Evolutionary conservation across 2,888 invertebrate genomes (phyloP), one percentile per base, ranked within the genome.

Genomic region (Melanophora roralis): DNA sequence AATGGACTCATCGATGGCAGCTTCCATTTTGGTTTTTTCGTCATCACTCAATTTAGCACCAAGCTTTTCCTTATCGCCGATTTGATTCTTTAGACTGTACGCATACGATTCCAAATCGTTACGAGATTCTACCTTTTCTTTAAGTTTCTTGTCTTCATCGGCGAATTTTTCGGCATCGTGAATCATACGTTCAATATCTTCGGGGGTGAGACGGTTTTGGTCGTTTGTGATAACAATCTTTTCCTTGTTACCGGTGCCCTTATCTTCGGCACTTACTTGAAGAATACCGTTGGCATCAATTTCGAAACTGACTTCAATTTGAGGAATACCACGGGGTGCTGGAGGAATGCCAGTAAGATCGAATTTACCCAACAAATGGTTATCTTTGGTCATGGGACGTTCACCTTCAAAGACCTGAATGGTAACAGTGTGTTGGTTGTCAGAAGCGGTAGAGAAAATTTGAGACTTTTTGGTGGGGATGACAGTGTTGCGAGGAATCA

Each of bases 391-490:
- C 99, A 99, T 98, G 27, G 99, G 98, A 86, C 99, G 95, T 91
- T 99, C 99, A 85, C 99, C 99, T 91, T 99, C 99, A 90, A 97
- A 99, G 0, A 98, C 98, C 91, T 98, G 97, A 89, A 99, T 99
- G 83, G 98, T 99, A 65, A 99, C 99, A 3, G 98, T 98, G 91
- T 98, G 97, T 90, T 99, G 99, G 91, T 99, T 99, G 90, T 99
- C 99, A 32, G 98, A 96, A 71, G 99, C 98, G 0, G 99, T 99
- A 0, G 98, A 98, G 94, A 99, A 99, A 89, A 99, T 98, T 91
- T 99, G 99, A 0, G 97, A 97, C 90, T 99, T 99, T 92, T 99
- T 99, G 67, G 99, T 99, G 34, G 99, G 99, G 87, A 99, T 99
- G 82, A 98, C 98, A 27, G 99, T 99, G 92, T 99, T 99, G 85